Evolutionary conservation across 2,113 vertebrate genomes (phyloP).

Genomic region (Rhipidura dahli): DNA sequence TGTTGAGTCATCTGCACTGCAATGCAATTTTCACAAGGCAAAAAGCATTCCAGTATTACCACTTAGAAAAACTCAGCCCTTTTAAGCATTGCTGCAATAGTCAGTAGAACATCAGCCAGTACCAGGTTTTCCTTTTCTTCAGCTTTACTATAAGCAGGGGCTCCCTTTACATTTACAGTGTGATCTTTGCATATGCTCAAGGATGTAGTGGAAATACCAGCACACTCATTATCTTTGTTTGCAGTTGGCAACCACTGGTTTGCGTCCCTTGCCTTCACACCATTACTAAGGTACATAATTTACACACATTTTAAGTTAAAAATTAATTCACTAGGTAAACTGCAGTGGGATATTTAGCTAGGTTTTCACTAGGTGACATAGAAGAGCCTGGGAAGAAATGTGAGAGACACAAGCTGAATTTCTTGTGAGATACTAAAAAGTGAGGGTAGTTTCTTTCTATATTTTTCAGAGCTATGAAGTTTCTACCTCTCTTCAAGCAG

Average conservation of each 20-base stretch:
- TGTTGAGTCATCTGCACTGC: rapidly evolving
- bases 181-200: neutral
- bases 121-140: neutral
- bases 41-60: neutral
- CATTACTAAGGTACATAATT: neutral
- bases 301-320: neutral
- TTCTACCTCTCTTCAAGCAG: neutral
- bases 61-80: neutral
- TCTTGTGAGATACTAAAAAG: neutral
- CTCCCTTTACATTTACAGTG: neutral
- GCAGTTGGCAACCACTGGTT: neutral
- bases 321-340: neutral
- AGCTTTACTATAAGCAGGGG: neutral
- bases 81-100: neutral
- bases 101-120: neutral
- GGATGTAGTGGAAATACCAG: neutral
- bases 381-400: neutral
- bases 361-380: neutral
- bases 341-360: neutral
- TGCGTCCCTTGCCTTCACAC: neutral
- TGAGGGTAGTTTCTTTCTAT: neutral
- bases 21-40: neutral
- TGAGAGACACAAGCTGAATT: neutral
- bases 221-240: neutral
- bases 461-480: neutral